Percentiles rank a stretch among this genome's conserved stretches.
Evolutionary conservation across 2,888 invertebrate genomes (phyloP).

Genomic region (Scaptomyza polygonia): DNA sequence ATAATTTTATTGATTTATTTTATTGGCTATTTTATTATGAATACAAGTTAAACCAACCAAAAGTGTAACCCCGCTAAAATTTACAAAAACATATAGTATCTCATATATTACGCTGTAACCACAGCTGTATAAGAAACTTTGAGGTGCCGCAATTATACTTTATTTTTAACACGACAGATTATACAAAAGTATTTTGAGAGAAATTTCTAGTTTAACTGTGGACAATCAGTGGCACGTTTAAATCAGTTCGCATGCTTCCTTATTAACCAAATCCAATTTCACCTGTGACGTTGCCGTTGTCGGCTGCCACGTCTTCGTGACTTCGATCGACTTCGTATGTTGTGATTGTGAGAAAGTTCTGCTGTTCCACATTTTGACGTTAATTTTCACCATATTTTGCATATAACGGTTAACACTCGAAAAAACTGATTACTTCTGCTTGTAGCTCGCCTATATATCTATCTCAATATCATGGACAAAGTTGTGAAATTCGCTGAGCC

Average conservation of each 20-base stretch:
- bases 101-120: background rate
- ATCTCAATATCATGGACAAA: slow-evolving; percentile 93
- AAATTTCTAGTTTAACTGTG: background rate
- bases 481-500: slow-evolving; percentile 97
- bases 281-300: slow-evolving; percentile 61
- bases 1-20: background rate
- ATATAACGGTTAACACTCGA: background rate
- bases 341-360: slow-evolving; percentile 58
- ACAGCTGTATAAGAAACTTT: background rate
- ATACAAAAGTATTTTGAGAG: background rate
- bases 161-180: background rate
- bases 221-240: background rate
- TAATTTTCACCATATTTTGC: background rate
- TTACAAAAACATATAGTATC: too few relatives aligned
- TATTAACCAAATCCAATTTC: slow-evolving; percentile 41
- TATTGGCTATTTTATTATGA: slow-evolving; percentile 4
- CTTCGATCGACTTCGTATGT: slow-evolving; percentile 31
- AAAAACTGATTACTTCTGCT: slow-evolving; percentile 12
- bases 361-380: slow-evolving; percentile 10
- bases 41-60: slow-evolving; percentile 1
- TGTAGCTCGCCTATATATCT: slow-evolving; percentile 29
- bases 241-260: background rate
- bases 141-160: background rate
- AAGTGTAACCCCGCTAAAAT: background rate
- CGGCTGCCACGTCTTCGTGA: too few relatives aligned